Evolutionary conservation across 2,797 vertebrate species (phyloP).

Genomic region (Sphenopsis melanotis): DNA sequence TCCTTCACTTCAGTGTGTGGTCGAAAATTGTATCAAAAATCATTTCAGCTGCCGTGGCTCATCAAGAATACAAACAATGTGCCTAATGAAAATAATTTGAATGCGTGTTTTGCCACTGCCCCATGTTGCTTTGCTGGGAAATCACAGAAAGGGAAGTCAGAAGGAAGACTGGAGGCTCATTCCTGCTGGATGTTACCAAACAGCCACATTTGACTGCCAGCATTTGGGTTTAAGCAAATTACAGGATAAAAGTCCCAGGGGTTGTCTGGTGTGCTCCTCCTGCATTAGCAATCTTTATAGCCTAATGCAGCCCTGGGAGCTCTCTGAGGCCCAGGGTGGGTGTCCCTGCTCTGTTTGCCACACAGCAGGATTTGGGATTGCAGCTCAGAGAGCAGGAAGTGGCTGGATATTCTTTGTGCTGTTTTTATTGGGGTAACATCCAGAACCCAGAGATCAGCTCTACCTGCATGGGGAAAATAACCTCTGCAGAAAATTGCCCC

Average conservation of each 20-base stretch:
- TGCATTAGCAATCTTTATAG: background rate
- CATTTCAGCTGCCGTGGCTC: background rate
- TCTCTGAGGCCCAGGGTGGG: background rate
- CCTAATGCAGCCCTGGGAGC: background rate
- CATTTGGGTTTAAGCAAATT: background rate
- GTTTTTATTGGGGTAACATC: background rate
- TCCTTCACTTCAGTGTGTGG: background rate
- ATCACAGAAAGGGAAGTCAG: background rate
- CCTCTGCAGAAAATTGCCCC: background rate
- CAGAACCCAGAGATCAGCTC: background rate
- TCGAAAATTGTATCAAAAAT: background rate
- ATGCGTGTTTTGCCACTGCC: background rate
- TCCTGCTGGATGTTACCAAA: background rate
- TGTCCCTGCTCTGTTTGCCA: background rate
- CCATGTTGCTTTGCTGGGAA: background rate
- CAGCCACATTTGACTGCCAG: background rate
- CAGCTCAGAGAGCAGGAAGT: background rate
- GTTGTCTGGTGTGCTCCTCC: background rate
- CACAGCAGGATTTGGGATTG: background rate
- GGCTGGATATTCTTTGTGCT: background rate
- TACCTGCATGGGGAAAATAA: background rate
- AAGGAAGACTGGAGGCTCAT: background rate
- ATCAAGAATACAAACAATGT: background rate
- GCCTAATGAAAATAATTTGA: background rate
- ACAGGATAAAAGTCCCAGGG: background rate